These are phyloP conservation scores for Neodiprion fabricii DNA, from an alignment of 1,140 invertebrate genomes.

Conservation along the genomic window DNA sequence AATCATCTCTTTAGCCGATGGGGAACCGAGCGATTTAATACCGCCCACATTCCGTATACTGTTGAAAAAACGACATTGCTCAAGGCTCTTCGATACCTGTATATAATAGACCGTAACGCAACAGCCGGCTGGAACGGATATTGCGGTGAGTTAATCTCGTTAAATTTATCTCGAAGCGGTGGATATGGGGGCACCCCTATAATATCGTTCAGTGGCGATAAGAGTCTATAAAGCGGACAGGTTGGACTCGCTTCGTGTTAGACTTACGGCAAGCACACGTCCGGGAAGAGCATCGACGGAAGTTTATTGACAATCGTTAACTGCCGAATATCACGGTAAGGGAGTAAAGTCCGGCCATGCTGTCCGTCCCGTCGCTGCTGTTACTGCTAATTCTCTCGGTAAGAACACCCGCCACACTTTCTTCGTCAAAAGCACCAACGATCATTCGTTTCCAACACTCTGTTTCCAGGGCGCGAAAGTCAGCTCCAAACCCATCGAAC, in stretches of 20 bases:
- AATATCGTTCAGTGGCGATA: neutral
- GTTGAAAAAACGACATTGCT: neutral
- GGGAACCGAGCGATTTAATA: neutral
- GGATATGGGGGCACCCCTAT: conserved; percentile 4
- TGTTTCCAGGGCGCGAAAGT: conserved; percentile 16
- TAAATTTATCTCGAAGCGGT: neutral
- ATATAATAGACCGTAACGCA: too few species aligned
- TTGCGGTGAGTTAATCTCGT: neutral
- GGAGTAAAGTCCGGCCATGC: neutral
- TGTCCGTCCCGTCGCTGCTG: neutral
- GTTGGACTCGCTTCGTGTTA: neutral
- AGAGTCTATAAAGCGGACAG: neutral
- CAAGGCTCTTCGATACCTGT: too few species aligned
- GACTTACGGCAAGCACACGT: neutral
- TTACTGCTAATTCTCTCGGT: neutral
- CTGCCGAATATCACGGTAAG: too few species aligned
- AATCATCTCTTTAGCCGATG: neutral
- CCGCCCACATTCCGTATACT: neutral
- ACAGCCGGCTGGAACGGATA: too few species aligned
- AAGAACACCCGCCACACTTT: neutral
- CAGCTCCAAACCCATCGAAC: conserved; percentile 24
- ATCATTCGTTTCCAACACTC: neutral
- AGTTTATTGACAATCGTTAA: too few species aligned
- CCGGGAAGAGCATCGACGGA: too few species aligned
- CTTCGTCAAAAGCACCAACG: neutral